phyloP scores from a whole-genome alignment of 2,113 vertebrate species.

The Callithrix jacchus region DNA sequence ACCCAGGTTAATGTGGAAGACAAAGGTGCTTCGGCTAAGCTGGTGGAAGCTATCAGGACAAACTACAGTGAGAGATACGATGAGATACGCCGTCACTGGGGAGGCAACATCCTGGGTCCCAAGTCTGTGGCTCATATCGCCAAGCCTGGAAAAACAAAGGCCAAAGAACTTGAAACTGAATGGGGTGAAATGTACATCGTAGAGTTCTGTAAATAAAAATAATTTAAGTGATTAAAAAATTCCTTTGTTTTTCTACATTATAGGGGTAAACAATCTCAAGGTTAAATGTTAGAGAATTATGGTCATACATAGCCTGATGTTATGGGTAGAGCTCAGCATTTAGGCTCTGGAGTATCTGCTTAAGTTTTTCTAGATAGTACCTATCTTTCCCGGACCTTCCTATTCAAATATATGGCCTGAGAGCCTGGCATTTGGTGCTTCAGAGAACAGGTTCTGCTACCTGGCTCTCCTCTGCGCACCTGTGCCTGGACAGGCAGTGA shows the following conservation, averaged over 20 bases:
- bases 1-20: constrained; percentile 97
- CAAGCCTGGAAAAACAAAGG: no score
- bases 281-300: not conserved
- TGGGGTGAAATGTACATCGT: no score
- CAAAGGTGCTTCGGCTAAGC: constrained; percentile 95
- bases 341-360: not conserved
- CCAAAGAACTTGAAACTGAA: no score
- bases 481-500: not conserved
- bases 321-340: not conserved
- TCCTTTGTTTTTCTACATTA: not conserved
- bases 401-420: not conserved
- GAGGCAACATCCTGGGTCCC: no score
- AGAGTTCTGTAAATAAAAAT: no score
- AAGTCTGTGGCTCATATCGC: no score
- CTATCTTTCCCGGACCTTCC: not conserved
- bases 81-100: constrained; percentile 79
- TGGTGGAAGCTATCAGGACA: constrained; percentile 97
- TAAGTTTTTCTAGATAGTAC: not conserved
- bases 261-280: not conserved
- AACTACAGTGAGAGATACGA: constrained; percentile 99
- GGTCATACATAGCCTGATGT: not conserved
- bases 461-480: not conserved
- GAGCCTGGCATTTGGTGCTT: not conserved
- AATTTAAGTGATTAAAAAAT: no score
- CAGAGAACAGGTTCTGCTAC: not conserved